phyloP scores from a whole-genome alignment of 2,888 invertebrate species.

The Lasius fuliginosus region DNA sequence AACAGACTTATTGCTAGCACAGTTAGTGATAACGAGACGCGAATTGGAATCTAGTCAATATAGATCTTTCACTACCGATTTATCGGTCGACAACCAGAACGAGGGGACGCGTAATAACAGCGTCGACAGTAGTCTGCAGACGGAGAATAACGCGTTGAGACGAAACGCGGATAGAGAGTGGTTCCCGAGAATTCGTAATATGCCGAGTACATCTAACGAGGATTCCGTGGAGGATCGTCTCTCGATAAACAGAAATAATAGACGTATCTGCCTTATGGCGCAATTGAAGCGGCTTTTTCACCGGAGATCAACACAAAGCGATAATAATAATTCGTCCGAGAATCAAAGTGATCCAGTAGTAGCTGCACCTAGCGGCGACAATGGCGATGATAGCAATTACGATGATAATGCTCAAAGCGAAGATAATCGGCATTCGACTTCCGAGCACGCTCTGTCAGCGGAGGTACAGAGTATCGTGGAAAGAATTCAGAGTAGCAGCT shows the following conservation, averaged over 20 bases:
- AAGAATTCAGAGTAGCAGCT: constrained; percentile 70
- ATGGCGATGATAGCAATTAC: constrained; percentile 28
- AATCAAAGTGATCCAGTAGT: constrained; percentile 9
- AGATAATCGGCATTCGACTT: constrained; percentile 24
- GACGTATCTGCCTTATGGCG: constrained; percentile 56
- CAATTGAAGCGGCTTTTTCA: constrained; percentile 63
- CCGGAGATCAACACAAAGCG: neutral
- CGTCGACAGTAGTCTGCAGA: constrained; percentile 61
- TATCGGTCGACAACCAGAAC: constrained; percentile 52
- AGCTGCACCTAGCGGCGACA: neutral
- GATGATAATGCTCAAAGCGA: constrained; percentile 28
- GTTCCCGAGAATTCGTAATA: neutral
- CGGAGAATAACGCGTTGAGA: constrained; percentile 44
- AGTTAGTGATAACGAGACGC: constrained; percentile 82
- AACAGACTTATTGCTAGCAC: constrained; percentile 86
- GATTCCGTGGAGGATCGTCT: constrained; percentile 51
- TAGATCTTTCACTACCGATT: constrained; percentile 62
- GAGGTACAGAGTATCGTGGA: constrained; percentile 78
- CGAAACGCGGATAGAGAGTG: constrained; percentile 12
- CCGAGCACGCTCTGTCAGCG: constrained; percentile 68
- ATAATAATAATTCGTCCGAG: neutral
- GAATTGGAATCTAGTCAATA: constrained; percentile 84
- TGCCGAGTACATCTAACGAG: neutral
- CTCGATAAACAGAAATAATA: constrained; percentile 56
- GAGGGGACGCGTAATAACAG: constrained; percentile 36